Conservation (phyloP, 2,797 vertebrate species). For the Falco berigora region DNA sequence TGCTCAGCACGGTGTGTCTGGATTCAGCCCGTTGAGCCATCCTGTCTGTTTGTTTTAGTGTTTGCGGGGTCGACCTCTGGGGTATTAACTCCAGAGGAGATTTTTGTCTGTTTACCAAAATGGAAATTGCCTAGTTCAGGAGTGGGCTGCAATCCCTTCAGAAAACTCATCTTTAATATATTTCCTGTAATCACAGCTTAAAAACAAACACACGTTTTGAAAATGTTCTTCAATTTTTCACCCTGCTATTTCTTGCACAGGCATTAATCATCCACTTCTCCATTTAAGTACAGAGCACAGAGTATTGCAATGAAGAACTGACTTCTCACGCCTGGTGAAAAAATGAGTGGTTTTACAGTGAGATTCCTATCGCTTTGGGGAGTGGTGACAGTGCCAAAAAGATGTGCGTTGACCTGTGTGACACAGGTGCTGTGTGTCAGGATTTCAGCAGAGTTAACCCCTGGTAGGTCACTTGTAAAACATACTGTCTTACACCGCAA, state of each 20-base stretch:
- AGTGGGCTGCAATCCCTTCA: background rate
- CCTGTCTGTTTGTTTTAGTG: background rate
- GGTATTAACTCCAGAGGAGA: background rate
- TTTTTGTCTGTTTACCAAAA: background rate
- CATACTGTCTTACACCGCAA: background rate
- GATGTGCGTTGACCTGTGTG: background rate
- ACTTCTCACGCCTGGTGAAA: background rate
- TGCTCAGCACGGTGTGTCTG: background rate
- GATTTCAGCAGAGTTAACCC: background rate
- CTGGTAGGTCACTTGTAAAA: background rate
- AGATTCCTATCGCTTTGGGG: background rate
- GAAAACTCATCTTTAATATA: slow-evolving; percentile 20
- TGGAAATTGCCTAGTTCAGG: background rate
- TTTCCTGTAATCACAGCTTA: background rate
- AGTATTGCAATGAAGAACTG: background rate
- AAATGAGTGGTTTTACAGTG: background rate
- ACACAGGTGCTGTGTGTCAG: background rate
- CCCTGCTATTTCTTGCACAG: background rate
- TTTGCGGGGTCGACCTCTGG: background rate
- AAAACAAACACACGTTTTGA: background rate
- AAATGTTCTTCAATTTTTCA: slow-evolving; percentile 17
- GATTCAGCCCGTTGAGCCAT: background rate
- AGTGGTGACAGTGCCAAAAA: background rate
- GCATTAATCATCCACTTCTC: slow-evolving; percentile 14
- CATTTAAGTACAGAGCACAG: background rate